phyloP scores from a whole-genome alignment of 2,797 vertebrate species.

The Phoebastria nigripes region DNA sequence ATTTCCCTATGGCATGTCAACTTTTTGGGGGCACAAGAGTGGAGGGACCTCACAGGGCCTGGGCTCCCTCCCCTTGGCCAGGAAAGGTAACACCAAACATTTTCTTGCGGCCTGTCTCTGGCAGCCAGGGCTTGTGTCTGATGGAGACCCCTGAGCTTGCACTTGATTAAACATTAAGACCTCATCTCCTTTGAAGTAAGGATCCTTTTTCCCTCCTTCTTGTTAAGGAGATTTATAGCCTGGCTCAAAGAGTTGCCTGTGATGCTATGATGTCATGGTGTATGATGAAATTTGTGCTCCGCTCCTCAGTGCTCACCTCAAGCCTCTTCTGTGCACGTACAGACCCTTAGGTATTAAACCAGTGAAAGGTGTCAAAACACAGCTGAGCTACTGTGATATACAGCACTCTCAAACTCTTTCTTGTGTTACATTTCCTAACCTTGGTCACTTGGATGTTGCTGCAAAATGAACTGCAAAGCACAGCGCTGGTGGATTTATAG shows the following conservation, averaged over 20 bases:
- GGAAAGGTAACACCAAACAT: background rate
- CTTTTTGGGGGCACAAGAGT: too few relatives aligned
- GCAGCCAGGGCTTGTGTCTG: background rate
- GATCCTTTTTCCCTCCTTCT: background rate
- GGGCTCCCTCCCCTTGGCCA: background rate
- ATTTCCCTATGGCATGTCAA: background rate
- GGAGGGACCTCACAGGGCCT: background rate
- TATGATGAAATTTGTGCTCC: background rate
- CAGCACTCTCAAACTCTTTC: background rate
- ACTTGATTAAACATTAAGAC: background rate
- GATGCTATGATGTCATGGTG: conserved; percentile 1
- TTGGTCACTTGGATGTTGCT: background rate
- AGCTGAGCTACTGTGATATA: background rate
- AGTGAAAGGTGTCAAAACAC: background rate
- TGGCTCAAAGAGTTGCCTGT: background rate
- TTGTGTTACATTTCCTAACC: background rate
- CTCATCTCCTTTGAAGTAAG: background rate
- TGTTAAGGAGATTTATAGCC: conserved; percentile 12
- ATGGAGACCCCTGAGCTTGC: background rate
- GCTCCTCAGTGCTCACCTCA: background rate
- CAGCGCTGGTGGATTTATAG: background rate
- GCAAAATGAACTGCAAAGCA: background rate
- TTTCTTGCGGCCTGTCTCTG: background rate
- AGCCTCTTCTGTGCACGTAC: background rate
- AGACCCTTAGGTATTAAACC: background rate